Evolutionary conservation across 2,888 invertebrate genomes (phyloP), one percentile per base, ranked within the genome.

Genomic region (Diplazon laetatorius): DNA sequence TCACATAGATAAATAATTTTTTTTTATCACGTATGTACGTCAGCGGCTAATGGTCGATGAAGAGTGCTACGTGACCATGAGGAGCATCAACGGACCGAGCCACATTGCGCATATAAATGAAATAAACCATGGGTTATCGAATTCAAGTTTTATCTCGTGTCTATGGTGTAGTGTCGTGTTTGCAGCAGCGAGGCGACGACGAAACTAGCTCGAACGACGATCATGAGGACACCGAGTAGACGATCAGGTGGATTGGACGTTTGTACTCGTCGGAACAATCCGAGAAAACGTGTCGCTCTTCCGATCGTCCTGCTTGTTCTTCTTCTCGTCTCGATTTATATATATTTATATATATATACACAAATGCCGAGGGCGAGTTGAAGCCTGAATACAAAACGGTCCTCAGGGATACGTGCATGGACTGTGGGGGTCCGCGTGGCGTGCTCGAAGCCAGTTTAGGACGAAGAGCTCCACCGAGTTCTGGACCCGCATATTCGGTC

Each of bases 351-450:
- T 30, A 30, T 30, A 30, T 30, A 30, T 30, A 30, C 30, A 35
- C 65, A 30, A 37, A 71, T 50, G 70, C 82, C 81, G 80, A 82
- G 81, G 71, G 80, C 74, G 73, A 65, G 79, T 42, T 74, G 72
- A 76, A 77, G 52, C 73, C 76, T 78, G 87, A 87, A 87, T 87
- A 85, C 86, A 57, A 76, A 85, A 85, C 85, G 82, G 63, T 80
- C 81, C 71, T 63, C 65, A 52, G 76, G 79, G 63, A 69, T 82
- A 87, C 87, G 87, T 86, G 87, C 80, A 82, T 79, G 81, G 87
- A 86, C 86, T 86, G 68, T 66, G 62, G 69, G 63, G 73, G 71
- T 70, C 37, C 80, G n/a, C 62, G n/a, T 59, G 44, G 71, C 76
- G 18, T 9, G 59, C 55, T 72, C 62, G 55, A 63, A 42, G 48